Base-by-base conservation (phyloP, 2,113 vertebrate genomes). In the Seriola quinqueradiata region DNA sequence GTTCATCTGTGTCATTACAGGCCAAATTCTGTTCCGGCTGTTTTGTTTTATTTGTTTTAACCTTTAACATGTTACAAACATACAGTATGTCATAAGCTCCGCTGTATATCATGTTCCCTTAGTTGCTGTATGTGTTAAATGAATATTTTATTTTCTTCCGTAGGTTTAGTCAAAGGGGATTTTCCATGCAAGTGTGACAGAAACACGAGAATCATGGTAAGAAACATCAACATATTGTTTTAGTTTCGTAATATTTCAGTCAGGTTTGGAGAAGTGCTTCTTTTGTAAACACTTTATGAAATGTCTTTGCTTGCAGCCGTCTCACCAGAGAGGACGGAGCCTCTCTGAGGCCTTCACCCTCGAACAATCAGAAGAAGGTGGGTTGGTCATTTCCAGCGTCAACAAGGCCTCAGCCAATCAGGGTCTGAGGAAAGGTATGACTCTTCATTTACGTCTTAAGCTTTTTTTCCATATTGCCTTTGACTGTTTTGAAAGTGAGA, bases 271-370 rank as follows among this genome's bases (percentile, higher is more conserved):
- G 5, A 8, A 13, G 12, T 44, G 21, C 19, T 25, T 72, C 1
- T 58, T 3, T 52, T 73, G 48, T 46, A 36, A 61, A 59, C 9
- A 4, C 13, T 57, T 38, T 3, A 38, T 69, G 3, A 75, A 57
- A 57, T 44, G 2, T 54, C 16, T 87, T 59, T 74, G 32, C 13
- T 75, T 83, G 23, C 83, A 95, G 94, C 54, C 61, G 23, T 8
- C 69, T 19, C 91, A 90, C 61, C 90, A 79, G 9, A 91, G 94
- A 7, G 90, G 87, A 58, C 68, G 88, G 85, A 94, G 94, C 70
- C 88, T 95, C 23, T 95, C 95, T 48, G 94, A 95, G 0, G 90
- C 84, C 12, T 40, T 95, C 78, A 91, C 90, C 3, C 79, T 95
- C 75, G 95, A 94, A 54, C 90, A 86, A 48, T 85, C 87, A 7